Evolutionary conservation across 30 jellyfish, hydroid and myxozoan genomes (phyloP).

Genomic region (Aurelia aurita complex sp. Pacific): DNA sequence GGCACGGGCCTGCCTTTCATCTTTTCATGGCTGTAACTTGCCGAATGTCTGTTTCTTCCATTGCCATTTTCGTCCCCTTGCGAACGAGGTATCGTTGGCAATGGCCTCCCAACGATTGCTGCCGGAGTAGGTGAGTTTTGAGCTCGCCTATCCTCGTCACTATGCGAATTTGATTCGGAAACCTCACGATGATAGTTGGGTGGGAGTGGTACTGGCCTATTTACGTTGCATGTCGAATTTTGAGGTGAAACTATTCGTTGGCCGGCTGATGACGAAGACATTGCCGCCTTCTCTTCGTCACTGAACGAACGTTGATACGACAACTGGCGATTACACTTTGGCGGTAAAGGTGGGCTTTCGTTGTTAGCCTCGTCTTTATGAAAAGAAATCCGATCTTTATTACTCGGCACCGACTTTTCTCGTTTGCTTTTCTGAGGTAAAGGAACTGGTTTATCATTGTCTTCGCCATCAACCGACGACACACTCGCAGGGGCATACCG

Average conservation of each 20-base stretch:
- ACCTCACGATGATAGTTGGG: constrained; percentile 6
- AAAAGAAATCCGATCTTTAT: neutral
- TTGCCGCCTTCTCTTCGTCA: neutral
- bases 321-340: constrained; percentile 3
- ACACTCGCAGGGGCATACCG: constrained; percentile 9
- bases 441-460: constrained; percentile 12
- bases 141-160: constrained; percentile 1
- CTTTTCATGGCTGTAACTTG: neutral
- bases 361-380: neutral
- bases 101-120: neutral
- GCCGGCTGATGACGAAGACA: neutral
- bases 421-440: constrained; percentile 23
- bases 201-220: constrained; percentile 25
- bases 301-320: constrained; percentile 22
- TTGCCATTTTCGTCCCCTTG: neutral
- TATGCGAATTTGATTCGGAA: constrained; percentile 12
- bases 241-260: neutral
- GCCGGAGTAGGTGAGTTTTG: neutral
- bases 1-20: neutral
- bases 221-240: neutral
- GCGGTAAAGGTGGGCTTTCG: neutral
- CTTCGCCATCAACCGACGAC: neutral
- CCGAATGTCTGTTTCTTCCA: neutral
- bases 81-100: neutral
- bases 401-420: constrained; percentile 1